Evolutionary conservation across 2,888 invertebrate species (phyloP), one percentile per base, ranked within the genome.

Genomic region (Epiblema foenella): DNA sequence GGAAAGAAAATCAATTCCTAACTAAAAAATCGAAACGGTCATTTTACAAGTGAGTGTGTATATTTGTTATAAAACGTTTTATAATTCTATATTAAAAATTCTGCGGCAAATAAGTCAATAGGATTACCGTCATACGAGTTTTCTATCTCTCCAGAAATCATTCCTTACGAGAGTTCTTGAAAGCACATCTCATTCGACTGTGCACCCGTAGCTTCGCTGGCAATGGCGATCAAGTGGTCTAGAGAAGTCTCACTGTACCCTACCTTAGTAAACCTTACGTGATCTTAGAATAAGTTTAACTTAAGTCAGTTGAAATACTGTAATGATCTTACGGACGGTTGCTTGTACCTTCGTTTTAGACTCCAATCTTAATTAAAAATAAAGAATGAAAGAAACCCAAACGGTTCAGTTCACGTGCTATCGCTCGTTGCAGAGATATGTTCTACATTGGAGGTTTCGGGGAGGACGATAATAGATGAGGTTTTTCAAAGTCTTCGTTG

Each of bases 111-210:
- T 57, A 46, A 18, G 29, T 24, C 17, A 33, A 29, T n/a, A 42
- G 42, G 54, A 56, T 20, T 42, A 65, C 52, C 24, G 37, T 33
- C 29, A 12, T 17, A 57, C 24, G 46, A 46, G 42, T 46, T 56
- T 56, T 57, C 56, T 56, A 46, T 17, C 65, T 24, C 42, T 56
- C 56, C 10, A 8, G 57, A 66, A 65, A 66, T 57, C 65, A 66
- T 57, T 66, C 46, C 65, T 56, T 15, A 66, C 46, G 18, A 66
- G 65, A 66, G 46, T 66, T 66, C 65, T 66, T 66, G 65, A 66
- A 46, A 57, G 29, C 65, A 66, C 56, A 66, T 66, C 33, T 46
- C 56, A 46, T 56, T 66, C 65, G 46, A 46, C 29, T 29, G 54
- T 57, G 56, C 33, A 29, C 57, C 56, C 24, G 11, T 46, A 64